Conservation (phyloP, 2,888 invertebrate species). For the Sepioteuthis lessoniana region DNA sequence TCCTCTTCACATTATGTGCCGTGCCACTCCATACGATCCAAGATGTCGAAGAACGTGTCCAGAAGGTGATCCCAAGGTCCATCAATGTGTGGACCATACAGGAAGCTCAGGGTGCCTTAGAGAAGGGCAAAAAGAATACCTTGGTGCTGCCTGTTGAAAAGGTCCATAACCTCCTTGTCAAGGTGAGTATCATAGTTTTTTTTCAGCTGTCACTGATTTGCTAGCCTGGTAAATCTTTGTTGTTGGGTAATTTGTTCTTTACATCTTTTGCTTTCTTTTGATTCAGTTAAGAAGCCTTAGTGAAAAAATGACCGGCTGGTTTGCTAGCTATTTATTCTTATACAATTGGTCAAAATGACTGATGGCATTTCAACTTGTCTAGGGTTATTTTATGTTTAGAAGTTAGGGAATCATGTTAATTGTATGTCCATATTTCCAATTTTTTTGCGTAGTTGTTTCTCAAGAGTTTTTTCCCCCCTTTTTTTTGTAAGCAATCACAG, state of each 20-base stretch:
- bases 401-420: too few species aligned
- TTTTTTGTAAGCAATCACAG: too few species aligned
- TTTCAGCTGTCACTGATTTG: neutral
- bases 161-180: slow-evolving; percentile 89
- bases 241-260: neutral
- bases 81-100: slow-evolving; percentile 93
- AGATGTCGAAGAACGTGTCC: slow-evolving; percentile 94
- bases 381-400: too few species aligned
- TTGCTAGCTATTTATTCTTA: too few species aligned
- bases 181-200: slow-evolving; percentile 70
- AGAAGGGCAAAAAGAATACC: slow-evolving; percentile 85
- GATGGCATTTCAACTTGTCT: too few species aligned
- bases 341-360: too few species aligned
- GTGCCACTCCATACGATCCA: slow-evolving; percentile 71
- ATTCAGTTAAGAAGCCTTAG: neutral
- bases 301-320: too few species aligned
- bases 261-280: neutral
- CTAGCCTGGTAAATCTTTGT: neutral
- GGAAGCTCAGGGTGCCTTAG: slow-evolving; percentile 89
- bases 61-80: slow-evolving; percentile 93
- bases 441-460: too few species aligned
- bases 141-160: slow-evolving; percentile 89
- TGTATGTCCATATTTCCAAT: too few species aligned
- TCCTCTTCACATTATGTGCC: slow-evolving; percentile 90
- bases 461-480: too few species aligned